A percentile compares a stretch with the other conserved stretches of the same genome.
Conservation (phyloP, 2,888 invertebrate genomes). For the Macrosiphum euphorbiae region DNA sequence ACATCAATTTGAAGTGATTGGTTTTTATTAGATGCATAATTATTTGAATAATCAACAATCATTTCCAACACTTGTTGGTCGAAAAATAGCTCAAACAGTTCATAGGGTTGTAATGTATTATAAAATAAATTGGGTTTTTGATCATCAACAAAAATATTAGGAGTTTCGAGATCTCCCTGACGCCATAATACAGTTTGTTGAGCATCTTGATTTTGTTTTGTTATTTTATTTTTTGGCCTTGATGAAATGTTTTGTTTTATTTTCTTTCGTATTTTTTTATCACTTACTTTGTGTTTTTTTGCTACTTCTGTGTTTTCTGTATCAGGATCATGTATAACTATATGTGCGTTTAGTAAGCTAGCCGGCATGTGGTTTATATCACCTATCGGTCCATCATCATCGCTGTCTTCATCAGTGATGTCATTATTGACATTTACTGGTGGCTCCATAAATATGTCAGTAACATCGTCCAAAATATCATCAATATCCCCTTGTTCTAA, state of each 20-base stretch:
- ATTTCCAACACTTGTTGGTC: constrained; percentile 27
- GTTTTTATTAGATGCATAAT: constrained; percentile 20
- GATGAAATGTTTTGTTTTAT: neutral
- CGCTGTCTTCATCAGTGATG: neutral
- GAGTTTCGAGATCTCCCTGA: constrained; percentile 25
- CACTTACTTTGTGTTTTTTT: neutral
- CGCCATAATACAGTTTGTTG: constrained; percentile 46
- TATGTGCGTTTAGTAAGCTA: constrained; percentile 18
- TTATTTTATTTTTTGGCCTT: neutral
- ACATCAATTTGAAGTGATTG: constrained; percentile 13
- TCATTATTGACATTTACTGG: neutral
- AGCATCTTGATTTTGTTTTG: neutral
- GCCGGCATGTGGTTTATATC: constrained; percentile 23
- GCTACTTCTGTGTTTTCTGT: neutral
- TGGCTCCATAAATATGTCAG: constrained; percentile 17
- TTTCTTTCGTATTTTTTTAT: neutral
- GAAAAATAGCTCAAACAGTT: constrained; percentile 38
- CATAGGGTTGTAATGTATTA: neutral
- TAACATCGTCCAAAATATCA: neutral
- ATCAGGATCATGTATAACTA: neutral
- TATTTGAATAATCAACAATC: constrained; percentile 17
- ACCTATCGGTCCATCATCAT: neutral
- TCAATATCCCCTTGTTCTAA: neutral
- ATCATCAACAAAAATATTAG: constrained; percentile 34
- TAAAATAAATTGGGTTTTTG: neutral